These are phyloP conservation scores for Xanthorhoe designata DNA, from an alignment of 2,888 invertebrate species.

Conservation along the genomic window DNA sequence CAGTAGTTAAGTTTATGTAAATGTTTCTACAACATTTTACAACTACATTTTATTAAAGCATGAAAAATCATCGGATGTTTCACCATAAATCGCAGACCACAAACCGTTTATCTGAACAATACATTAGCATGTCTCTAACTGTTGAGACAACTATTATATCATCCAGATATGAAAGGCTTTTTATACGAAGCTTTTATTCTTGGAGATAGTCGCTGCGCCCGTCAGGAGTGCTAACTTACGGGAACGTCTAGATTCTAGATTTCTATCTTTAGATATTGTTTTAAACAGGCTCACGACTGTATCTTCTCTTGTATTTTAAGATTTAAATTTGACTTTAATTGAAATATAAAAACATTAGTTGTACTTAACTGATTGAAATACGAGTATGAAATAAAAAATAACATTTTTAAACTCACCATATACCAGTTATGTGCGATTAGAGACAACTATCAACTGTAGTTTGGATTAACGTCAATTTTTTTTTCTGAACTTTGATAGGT, in stretches of 20 bases:
- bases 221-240: slow-evolving; percentile 25
- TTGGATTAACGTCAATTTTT: too few relatives aligned
- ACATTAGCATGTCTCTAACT: slow-evolving; percentile 57
- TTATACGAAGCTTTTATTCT: slow-evolving; percentile 41
- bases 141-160: slow-evolving; percentile 49
- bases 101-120: slow-evolving; percentile 55
- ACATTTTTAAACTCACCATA: too few relatives aligned
- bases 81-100: slow-evolving; percentile 19
- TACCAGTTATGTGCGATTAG: too few relatives aligned
- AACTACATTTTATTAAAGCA: neutral
- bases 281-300: neutral
- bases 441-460: too few relatives aligned
- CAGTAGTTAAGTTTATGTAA: too few relatives aligned
- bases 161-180: slow-evolving; percentile 38
- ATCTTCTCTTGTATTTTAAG: too few relatives aligned
- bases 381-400: too few relatives aligned
- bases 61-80: neutral
- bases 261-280: slow-evolving; percentile 6
- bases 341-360: too few relatives aligned
- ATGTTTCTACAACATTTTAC: too few relatives aligned
- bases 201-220: slow-evolving; percentile 18
- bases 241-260: slow-evolving; percentile 7
- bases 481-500: too few relatives aligned
- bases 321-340: too few relatives aligned
- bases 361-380: too few relatives aligned